Evolutionary conservation across 2,797 vertebrate species (phyloP).

Genomic region (Hirundo rustica): DNA sequence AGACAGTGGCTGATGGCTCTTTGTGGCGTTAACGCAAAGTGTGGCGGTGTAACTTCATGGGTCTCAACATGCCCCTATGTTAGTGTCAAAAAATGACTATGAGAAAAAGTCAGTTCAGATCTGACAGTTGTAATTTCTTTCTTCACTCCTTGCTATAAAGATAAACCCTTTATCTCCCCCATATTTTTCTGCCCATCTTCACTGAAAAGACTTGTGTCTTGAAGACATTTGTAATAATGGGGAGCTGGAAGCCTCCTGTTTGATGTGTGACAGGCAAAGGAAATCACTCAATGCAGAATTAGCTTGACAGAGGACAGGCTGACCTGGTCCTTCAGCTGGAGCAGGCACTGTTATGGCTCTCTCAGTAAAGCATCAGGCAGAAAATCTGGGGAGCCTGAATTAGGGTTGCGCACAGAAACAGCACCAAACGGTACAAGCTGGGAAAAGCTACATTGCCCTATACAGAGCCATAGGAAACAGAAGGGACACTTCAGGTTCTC

Average conservation of each 20-base stretch:
- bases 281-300: not conserved
- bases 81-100: not conserved
- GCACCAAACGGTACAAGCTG: not conserved
- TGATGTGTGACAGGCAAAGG: not conserved
- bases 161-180: not conserved
- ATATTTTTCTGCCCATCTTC: not conserved
- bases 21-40: not conserved
- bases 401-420: not conserved
- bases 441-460: not conserved
- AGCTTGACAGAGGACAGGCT: not conserved
- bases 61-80: not conserved
- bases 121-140: not conserved
- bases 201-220: not conserved
- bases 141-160: not conserved
- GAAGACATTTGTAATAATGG: not conserved
- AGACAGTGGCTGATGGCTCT: not conserved
- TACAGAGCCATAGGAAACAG: fast-evolving
- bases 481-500: not conserved
- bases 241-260: not conserved
- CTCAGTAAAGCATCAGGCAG: not conserved
- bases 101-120: not conserved
- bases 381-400: not conserved
- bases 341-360: not conserved
- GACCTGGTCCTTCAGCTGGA: not conserved
- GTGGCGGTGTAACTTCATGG: not conserved